Evolutionary conservation across 2,888 invertebrate genomes (phyloP).

Genomic region (Epistrophe grossulariae): DNA sequence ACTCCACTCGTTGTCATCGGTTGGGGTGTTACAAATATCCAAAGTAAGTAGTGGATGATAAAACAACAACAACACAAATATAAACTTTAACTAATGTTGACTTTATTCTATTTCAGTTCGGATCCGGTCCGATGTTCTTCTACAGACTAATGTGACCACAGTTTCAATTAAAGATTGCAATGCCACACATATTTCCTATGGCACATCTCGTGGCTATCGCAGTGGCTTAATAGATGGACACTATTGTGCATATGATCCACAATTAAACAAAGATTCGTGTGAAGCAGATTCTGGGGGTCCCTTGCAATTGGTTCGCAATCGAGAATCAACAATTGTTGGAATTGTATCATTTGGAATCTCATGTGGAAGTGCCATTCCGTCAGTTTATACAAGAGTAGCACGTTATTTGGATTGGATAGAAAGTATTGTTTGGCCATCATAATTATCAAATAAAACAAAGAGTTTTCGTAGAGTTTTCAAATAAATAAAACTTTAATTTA

Average conservation of each 20-base stretch:
- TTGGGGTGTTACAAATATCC: conserved; percentile 80
- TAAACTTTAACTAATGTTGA: neutral
- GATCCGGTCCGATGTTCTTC: conserved; percentile 62
- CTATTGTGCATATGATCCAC: conserved; percentile 77
- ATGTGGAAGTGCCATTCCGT: conserved; percentile 75
- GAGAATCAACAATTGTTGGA: conserved; percentile 74
- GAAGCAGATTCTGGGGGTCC: conserved; percentile 78
- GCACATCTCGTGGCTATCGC: conserved; percentile 41
- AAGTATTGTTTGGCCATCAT: conserved; percentile 77
- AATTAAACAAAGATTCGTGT: conserved; percentile 75
- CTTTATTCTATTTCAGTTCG: conserved; percentile 64
- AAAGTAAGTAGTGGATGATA: conserved; percentile 77
- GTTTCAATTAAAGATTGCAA: conserved; percentile 70
- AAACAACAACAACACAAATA: no score
- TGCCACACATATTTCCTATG: conserved; percentile 55
- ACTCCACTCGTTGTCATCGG: conserved; percentile 79
- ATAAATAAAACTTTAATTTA: neutral
- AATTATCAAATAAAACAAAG: neutral
- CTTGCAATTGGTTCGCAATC: conserved; percentile 65
- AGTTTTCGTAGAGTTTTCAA: neutral
- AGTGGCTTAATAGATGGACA: conserved; percentile 72
- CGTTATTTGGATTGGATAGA: conserved; percentile 79
- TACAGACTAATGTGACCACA: conserved; percentile 77
- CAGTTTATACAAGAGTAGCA: conserved; percentile 78
- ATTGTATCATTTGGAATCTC: conserved; percentile 77